Evolutionary conservation across 2,888 invertebrate species (phyloP), one percentile per base, ranked within the genome.

Genomic region (Nephrocerus scutellatus): DNA sequence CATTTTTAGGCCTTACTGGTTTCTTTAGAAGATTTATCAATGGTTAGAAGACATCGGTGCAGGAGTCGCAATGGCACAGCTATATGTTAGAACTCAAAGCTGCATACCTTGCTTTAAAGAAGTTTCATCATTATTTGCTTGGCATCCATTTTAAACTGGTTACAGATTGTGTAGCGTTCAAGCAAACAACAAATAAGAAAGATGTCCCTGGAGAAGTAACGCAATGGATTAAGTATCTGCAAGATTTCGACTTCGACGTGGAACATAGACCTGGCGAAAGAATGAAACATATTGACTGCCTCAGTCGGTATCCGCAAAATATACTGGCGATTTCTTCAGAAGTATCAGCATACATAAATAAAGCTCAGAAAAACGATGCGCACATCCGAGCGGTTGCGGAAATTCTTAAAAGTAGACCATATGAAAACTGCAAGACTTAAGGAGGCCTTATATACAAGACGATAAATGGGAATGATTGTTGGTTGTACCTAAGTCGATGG

Each of bases 71-170:
- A 8, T 13, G n/a, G 6, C 39, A 39, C 10, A 39, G 41, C 48
- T 53, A 53, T 10, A 48, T 46, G 16, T 20, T 55, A 8, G 53
- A 56, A 30, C 46, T 47, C 6, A 42, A 52, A 12, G 53, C 54
- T 1, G 46, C 54, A 9, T 41, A 49, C 12, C 32, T 42, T 6
- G 46, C 53, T 1, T 10, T 52, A 13, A 50, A 50, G 26, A 57
- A 53, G 29, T 56, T 54, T 32, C 39, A 54, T 1, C 42, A 52
- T 24, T 57, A 55, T 48, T 44, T 52, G 4, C 22, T 56, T 5
- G 52, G 46, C 18, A 36, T 41, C 2, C n/a, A 33, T 12, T 51
- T 48, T 25, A 36, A 31, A 6, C 15, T 41, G 21, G 40, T 47
- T 4, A 47, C 45, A 7, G 48, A 50, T 25, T 50, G 45, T 30